Percentiles rank a stretch among this genome's conserved stretches.
phyloP scores from a whole-genome alignment of 2,113 vertebrate genomes.

The Glareola pratincola region DNA sequence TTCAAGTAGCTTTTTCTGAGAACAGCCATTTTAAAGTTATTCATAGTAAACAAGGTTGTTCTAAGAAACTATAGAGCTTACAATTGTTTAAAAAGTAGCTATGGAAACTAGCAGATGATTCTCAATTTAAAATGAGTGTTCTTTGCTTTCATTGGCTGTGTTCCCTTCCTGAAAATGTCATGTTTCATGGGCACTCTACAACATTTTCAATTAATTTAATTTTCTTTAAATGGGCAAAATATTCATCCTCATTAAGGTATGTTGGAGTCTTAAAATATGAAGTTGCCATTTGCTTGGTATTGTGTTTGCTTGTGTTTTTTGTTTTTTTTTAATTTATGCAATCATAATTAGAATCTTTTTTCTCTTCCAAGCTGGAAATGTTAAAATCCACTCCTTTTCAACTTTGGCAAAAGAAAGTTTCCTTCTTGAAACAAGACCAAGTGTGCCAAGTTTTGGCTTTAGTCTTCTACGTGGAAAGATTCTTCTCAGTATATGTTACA shows the following conservation, averaged over 20 bases:
- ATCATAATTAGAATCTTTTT: background rate
- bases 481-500: background rate
- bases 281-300: background rate
- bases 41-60: constrained; percentile 1
- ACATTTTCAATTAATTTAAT: background rate
- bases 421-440: background rate
- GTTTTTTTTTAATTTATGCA: background rate
- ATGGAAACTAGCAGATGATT: constrained; percentile 28
- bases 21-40: background rate
- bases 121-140: background rate
- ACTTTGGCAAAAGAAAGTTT: constrained; percentile 12
- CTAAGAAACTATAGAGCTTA: background rate
- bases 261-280: background rate
- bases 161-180: background rate
- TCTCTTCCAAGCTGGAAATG: background rate
- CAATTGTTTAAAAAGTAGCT: constrained; percentile 30
- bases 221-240: constrained; percentile 42
- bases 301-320: background rate
- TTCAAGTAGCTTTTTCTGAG: background rate
- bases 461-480: background rate
- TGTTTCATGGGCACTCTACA: background rate
- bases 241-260: background rate
- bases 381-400: background rate
- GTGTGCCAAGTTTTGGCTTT: background rate
- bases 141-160: constrained; percentile 51